A percentile compares a stretch with the other conserved stretches of the same genome.
These are phyloP conservation scores for Sarcophaga carnaria DNA, from an alignment of 2,888 invertebrate species.

Conservation along the genomic window DNA sequence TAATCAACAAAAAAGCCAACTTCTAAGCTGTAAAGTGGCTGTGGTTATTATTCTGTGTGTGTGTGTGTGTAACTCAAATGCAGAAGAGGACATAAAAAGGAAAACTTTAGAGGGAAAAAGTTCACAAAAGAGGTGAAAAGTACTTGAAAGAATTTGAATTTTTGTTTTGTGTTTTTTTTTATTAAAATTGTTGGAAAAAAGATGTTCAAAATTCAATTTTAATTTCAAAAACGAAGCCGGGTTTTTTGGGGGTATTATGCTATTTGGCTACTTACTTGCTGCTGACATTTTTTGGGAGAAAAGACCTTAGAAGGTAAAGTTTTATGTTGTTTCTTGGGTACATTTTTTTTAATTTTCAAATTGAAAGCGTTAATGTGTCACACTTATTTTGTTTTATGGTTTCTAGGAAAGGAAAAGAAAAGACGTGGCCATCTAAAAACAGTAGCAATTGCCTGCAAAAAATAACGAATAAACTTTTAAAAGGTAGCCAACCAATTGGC, in stretches of 20 bases:
- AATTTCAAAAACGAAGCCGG: constrained; percentile 46
- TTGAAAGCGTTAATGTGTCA: constrained; percentile 77
- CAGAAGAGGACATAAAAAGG: constrained; percentile 25
- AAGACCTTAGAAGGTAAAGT: not conserved
- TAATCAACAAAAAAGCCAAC: constrained; percentile 28
- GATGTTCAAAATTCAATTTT: constrained; percentile 60
- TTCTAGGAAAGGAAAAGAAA: constrained; percentile 9
- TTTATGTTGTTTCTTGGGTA: not conserved
- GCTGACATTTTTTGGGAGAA: not conserved
- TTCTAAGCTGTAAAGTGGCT: constrained; percentile 60
- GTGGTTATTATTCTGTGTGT: constrained; percentile 16
- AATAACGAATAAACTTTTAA: constrained; percentile 17
- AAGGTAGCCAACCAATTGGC: constrained; percentile 18
- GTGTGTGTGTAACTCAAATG: not conserved
- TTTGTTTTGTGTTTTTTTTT: not conserved
- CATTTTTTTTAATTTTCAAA: not conserved
- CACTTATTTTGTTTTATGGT: constrained; percentile 76
- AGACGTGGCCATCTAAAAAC: constrained; percentile 19
- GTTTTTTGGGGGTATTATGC: not conserved
- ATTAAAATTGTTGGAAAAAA: not conserved
- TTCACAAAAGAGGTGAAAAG: constrained; percentile 70
- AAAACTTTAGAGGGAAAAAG: constrained; percentile 28
- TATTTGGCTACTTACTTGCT: no score
- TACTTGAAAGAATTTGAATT: constrained; percentile 54
- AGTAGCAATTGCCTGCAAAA: constrained; percentile 8